Base-by-base conservation (phyloP, 2,888 invertebrate genomes). In the Cosmia pyralina region DNA sequence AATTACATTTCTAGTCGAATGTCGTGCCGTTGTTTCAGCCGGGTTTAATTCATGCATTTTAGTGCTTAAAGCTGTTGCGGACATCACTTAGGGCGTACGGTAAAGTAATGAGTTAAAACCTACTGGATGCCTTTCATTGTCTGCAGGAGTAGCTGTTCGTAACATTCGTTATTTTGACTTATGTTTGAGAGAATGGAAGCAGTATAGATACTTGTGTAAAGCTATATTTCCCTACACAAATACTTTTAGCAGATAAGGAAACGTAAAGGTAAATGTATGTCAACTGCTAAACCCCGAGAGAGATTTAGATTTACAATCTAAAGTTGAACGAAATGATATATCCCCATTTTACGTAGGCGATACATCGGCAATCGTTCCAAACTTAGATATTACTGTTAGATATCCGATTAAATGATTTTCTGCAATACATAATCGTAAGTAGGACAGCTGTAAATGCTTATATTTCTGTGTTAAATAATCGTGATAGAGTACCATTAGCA, bases 1-100 rank as follows among this genome's bases (percentile, higher is more conserved):
- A 89, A 93, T 93, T 90, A 90, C 87, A 88, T 87, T 87, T 84
- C 82, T 81, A 89, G 88, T 88, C 82, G 89, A 90, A 90, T 87
- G 87, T 89, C 85, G 83, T 85, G 83, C 82, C 75, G 88, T 89
- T 88, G 90, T 89, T 90, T 87, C 81, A 87, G 84, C 78, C 63
- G 78, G 72, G 72, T 87, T 88, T 89, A 90, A 90, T 90, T 90
- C 88, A 88, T 90, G 77, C 77, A 82, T 83, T 90, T 93, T 92
- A 92, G 87, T 89, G 81, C 77, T 87, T 79, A 74, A 10, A 83
- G 76, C 80, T 80, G 79, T 75, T 69, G 28, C 28, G 77, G 81
- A 72, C 83, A 79, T 82, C 76, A 73, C 76, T 85, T 71, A 74
- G 46, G 60, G 60, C 57, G 77, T 88, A 87, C 87, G 85, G 89